Base-by-base conservation (phyloP, 2,888 invertebrate species). In the Oxyteleia sp. region DNA sequence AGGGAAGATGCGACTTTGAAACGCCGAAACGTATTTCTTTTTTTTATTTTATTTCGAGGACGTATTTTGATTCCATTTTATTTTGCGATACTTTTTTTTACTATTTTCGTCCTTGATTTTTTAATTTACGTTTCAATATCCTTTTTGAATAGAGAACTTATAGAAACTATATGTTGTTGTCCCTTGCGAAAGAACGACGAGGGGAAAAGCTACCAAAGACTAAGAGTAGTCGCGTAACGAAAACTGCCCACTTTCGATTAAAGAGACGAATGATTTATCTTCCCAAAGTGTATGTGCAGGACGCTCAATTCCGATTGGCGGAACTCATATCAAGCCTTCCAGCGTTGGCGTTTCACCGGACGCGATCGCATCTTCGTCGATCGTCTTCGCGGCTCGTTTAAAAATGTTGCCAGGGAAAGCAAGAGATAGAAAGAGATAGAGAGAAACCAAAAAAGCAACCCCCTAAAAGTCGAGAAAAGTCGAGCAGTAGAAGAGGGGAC, bases 291-390 rank as follows among this genome's bases (percentile, higher is more conserved):
- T 41, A 41, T 4, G 41, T 16, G 16, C 5, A 16, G 41, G 16
- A 41, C 41, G 16, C 7, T 41, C 16, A 41, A 41, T 41, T 41
- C 41, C 41, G 7, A 41, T 41, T 41, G 41, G 16, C 41, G 41
- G 41, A 41, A 15, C 16, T 41, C 41, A 41, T 41, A 41, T 41
- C 16, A 41, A 41, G 41, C 15, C 41, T 41, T 41, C 41, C 41
- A 41, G 41, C 15, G 15, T 16, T 15, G 15, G 16, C 41, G 41
- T 41, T 41, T 16, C 41, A n/a, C 1, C 2, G 15, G 16, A 41
- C 41, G 8, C 15, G 41, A 41, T 16, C 41, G 41, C 41, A 41
- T 41, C 41, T 16, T 41, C 7, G 16, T 15, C 15, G 41, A 16
- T 38, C n/a, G 38, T 38, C 38, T 38, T 38, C n/a, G 13, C n/a